These are phyloP conservation scores for Butastur rufipennis DNA, from an alignment of 2,113 vertebrate species.

Conservation along the genomic window DNA sequence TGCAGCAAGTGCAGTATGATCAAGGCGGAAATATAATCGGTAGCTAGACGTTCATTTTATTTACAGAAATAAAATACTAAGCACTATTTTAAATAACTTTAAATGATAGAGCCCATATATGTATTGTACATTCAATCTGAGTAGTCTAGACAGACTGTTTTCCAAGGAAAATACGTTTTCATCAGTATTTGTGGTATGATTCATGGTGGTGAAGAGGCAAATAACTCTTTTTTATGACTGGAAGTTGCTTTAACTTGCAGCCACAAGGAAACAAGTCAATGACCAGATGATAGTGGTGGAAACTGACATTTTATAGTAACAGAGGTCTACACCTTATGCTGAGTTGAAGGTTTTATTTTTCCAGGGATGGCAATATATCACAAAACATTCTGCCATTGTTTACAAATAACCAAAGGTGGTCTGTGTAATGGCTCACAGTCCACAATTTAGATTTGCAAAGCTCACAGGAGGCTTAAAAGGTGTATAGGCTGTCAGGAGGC, in stretches of 20 bases:
- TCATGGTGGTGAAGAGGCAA: conserved; percentile 61
- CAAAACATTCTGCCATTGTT: not conserved
- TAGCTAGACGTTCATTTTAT: conserved; percentile 15
- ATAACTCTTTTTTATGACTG: conserved; percentile 62
- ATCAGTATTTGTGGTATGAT: conserved; percentile 66
- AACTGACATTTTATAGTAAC: conserved; percentile 26
- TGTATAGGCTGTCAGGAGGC: not conserved
- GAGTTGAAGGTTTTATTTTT: conserved; percentile 60
- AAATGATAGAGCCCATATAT: not conserved
- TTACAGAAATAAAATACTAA: conserved; percentile 49
- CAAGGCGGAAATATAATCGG: not conserved
- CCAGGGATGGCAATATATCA: not conserved
- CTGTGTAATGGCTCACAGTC: not conserved
- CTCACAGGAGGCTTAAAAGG: not conserved
- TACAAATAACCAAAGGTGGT: not conserved
- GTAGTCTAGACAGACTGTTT: conserved; percentile 62
- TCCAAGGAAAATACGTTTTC: conserved; percentile 65
- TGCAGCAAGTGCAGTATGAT: conserved; percentile 18
- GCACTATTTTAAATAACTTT: conserved; percentile 40
- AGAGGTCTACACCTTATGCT: conserved; percentile 44
- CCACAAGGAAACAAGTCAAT: conserved; percentile 50
- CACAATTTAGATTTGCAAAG: not conserved
- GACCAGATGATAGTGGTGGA: conserved; percentile 49
- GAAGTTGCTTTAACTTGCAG: conserved; percentile 60
- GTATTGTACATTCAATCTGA: conserved; percentile 35